Evolutionary conservation across 2,113 vertebrate species (phyloP).

Genomic region (Mohoua ochrocephala): DNA sequence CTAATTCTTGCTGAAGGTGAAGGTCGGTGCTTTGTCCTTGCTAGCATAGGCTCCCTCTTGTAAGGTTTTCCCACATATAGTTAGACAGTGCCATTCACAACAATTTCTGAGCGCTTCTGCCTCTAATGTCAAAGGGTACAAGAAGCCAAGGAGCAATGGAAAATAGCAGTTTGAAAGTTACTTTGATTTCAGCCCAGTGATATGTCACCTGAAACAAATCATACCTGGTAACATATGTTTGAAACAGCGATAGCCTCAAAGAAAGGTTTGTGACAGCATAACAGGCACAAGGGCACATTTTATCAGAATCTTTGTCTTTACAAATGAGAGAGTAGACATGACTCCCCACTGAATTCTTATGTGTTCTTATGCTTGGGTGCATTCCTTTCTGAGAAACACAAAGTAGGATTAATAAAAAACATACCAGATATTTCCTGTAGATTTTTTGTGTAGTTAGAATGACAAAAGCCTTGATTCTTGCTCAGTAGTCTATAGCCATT

Average conservation of each 20-base stretch:
- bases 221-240: neutral
- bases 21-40: neutral
- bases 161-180: neutral
- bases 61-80: constrained; percentile 5
- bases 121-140: neutral
- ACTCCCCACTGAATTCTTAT: neutral
- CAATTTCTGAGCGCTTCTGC: neutral
- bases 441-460: neutral
- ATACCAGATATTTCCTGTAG: neutral
- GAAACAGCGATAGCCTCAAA: neutral
- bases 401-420: neutral
- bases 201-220: neutral
- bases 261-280: neutral
- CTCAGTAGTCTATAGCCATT: neutral
- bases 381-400: neutral
- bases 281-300: neutral
- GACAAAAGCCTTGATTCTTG: neutral
- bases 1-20: neutral
- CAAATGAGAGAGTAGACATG: neutral
- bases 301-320: neutral
- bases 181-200: neutral
- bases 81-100: neutral
- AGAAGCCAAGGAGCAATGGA: neutral
- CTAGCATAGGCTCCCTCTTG: neutral
- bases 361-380: neutral